Evolutionary conservation across 2,888 invertebrate species (phyloP), one percentile per base, ranked within the genome.

Genomic region (Brenthis daphne): DNA sequence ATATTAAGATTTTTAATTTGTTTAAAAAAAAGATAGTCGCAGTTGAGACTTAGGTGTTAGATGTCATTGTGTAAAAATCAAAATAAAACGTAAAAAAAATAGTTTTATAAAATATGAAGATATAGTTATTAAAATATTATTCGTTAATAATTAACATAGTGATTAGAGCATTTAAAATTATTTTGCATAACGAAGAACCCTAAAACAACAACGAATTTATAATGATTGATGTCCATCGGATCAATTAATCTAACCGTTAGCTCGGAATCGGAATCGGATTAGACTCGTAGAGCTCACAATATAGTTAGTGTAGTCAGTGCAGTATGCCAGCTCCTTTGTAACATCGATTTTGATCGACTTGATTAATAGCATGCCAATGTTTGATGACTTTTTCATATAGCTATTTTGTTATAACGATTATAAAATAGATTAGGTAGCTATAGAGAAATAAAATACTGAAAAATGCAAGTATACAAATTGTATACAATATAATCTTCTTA

Each of bases 181-280:
- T 43, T 43, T 37, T 37, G 37, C 37, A 51, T n/a, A 14, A 16
- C 16, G 16, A 8, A 43, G 65, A 67, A 48, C 53, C 37, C 33
- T 56, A 8, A 67, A 66, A 67, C 53, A 54, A 53, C 68, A 70
- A 72, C 70, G 50, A 73, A 75, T 77, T 79, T 75, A 77, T 79
- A 71, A 74, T 80, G 83, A 85, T 85, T 83, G 79, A 80, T 81
- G 79, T 55, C 67, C 75, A 71, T 72, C 72, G 68, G 74, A 80
- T 79, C 77, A 77, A 80, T 80, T 79, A 75, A 78, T 68, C 64
- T 68, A 69, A 65, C 57, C 67, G 65, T 70, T 73, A 69, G 71
- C 71, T 76, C 71, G 73, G 68, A 69, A 73, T 68, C 65, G 57
- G 43, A 66, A 64, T 72, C n/a, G 24, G 20, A 47, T 43, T 47